Percentiles rank a stretch among this genome's conserved stretches.
Conservation (phyloP, 2,113 vertebrate genomes). For the Octodon degus region DNA sequence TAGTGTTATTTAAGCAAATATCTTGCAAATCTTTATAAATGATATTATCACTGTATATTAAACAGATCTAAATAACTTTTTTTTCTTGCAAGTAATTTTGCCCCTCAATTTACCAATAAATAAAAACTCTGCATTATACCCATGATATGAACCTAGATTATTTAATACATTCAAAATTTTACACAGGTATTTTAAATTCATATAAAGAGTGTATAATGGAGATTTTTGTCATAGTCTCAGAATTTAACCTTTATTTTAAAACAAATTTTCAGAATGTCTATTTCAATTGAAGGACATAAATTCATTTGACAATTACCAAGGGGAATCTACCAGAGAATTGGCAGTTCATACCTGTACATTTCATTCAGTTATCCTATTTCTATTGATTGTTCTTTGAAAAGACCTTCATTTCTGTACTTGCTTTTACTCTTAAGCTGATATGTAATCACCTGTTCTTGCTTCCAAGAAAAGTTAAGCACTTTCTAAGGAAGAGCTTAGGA, state of each 20-base stretch:
- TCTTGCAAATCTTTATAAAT: background rate
- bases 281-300: slow-evolving; percentile 44
- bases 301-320: background rate
- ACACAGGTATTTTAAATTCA: background rate
- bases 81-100: background rate
- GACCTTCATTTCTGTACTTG: background rate
- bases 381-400: slow-evolving; percentile 60
- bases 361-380: slow-evolving; percentile 23
- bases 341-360: slow-evolving; percentile 24
- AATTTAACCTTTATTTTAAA: slow-evolving; percentile 60
- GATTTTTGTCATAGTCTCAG: background rate
- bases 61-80: background rate
- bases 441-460: background rate
- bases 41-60: background rate
- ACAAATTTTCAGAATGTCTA: background rate
- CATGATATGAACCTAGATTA: background rate
- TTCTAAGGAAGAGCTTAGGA: slow-evolving; percentile 16
- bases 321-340: background rate
- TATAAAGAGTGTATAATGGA: background rate
- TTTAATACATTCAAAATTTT: background rate
- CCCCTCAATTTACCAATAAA: slow-evolving; percentile 50
- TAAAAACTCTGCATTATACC: slow-evolving; percentile 37
- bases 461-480: slow-evolving; percentile 46
- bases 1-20: background rate
- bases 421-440: slow-evolving; percentile 22